These are phyloP conservation scores for Suillia variegata DNA, from an alignment of 2,888 invertebrate genomes.

Conservation along the genomic window DNA sequence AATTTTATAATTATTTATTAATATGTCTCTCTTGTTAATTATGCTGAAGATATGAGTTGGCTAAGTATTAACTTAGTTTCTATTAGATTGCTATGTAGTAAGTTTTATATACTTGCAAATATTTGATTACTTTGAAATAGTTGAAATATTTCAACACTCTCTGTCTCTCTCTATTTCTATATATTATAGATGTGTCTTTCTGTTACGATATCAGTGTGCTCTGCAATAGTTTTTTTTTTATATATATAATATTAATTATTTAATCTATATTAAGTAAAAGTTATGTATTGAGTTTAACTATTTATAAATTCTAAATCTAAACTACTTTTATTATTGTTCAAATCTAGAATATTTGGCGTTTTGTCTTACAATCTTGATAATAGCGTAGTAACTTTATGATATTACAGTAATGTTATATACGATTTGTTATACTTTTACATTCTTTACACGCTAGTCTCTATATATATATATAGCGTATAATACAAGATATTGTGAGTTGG, in stretches of 20 bases:
- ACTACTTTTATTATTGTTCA: not conserved
- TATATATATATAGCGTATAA: not conserved
- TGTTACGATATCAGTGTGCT: slow-evolving; percentile 36
- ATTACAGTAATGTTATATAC: too few relatives aligned
- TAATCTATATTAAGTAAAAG: too few relatives aligned
- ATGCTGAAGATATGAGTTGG: too few relatives aligned
- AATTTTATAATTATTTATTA: too few relatives aligned
- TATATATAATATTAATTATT: too few relatives aligned
- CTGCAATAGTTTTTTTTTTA: slow-evolving; percentile 43
- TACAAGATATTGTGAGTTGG: slow-evolving; percentile 18
- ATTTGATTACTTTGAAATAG: too few relatives aligned
- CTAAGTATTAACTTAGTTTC: too few relatives aligned
- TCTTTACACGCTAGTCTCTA: slow-evolving; percentile 18
- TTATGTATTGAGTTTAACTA: not conserved
- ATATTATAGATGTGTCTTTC: not conserved
- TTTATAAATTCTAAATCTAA: slow-evolving; percentile 19
- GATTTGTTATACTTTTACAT: slow-evolving; percentile 3
- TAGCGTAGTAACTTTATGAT: slow-evolving; percentile 43
- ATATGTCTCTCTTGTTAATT: too few relatives aligned
- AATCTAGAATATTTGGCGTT: slow-evolving; percentile 37
- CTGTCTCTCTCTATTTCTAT: not conserved
- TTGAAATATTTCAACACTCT: too few relatives aligned
- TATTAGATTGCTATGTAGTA: too few relatives aligned
- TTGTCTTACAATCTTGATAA: slow-evolving; percentile 35
- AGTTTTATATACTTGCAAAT: too few relatives aligned